phyloP scores from a whole-genome alignment of 1,140 invertebrate genomes.

The Drosophila neocordata region DNA sequence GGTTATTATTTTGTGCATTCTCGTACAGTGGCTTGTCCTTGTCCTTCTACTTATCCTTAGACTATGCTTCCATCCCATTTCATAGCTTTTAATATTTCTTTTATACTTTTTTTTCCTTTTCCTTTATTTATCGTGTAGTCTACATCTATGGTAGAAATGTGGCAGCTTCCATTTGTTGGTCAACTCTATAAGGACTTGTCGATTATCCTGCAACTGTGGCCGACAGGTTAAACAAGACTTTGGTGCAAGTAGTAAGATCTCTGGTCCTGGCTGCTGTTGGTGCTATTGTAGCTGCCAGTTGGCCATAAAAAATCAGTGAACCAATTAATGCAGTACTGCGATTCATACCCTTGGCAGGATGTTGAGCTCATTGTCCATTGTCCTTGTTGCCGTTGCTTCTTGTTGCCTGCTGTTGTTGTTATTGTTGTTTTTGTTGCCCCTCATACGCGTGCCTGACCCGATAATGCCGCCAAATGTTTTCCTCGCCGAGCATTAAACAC shows the following conservation, averaged over 20 bases:
- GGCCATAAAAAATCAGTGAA: constrained; percentile 69
- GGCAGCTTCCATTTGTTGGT: constrained; percentile 8
- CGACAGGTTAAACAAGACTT: constrained; percentile 55
- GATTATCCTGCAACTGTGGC: constrained; percentile 45
- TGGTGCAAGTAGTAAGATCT: constrained; percentile 1
- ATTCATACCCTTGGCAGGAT: constrained; percentile 54
- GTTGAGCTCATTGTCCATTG: constrained; percentile 64
- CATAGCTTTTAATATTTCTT: neutral
- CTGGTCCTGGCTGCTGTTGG: constrained; percentile 21
- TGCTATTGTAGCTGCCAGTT: constrained; percentile 41
- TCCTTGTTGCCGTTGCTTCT: constrained; percentile 18
- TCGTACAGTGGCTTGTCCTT: neutral
- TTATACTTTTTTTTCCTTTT: constrained; percentile 14
- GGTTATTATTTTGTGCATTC: neutral
- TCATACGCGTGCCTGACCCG: constrained; percentile 41
- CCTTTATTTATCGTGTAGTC: constrained; percentile 41
- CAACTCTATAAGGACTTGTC: constrained; percentile 13
- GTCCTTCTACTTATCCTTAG: neutral
- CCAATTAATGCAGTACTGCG: constrained; percentile 69
- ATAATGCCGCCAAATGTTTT: constrained; percentile 52
- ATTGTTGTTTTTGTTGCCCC: constrained; percentile 26
- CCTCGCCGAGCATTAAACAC: constrained; percentile 44
- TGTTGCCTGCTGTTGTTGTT: constrained; percentile 14
- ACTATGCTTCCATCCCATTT: neutral
- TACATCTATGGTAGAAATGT: constrained; percentile 41